Conservation (phyloP, 1,140 invertebrate genomes). For the Centruroides vittatus region DNA sequence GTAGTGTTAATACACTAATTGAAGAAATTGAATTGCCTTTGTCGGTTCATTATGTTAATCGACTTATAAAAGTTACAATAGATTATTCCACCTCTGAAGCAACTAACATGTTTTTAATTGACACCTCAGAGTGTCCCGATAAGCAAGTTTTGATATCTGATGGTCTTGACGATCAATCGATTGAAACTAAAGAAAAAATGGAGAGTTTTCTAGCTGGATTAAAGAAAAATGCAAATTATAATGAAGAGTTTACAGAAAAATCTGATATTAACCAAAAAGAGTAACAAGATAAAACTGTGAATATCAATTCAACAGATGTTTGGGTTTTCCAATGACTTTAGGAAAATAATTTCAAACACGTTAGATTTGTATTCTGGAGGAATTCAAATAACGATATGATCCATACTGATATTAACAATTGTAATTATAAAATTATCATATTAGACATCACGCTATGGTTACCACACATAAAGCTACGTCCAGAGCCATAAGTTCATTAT, state of each 20-base stretch:
- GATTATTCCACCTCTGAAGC: neutral
- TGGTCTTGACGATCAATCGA: neutral
- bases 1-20: neutral
- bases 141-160: neutral
- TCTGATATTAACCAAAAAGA: neutral
- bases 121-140: neutral
- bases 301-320: constrained; percentile 1
- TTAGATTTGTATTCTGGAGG: neutral
- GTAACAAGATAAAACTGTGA: neutral
- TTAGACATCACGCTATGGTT: neutral
- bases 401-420: neutral
- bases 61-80: neutral
- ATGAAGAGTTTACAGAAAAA: neutral
- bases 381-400: neutral
- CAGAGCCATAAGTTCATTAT: neutral
- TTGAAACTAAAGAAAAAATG: neutral
- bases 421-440: neutral
- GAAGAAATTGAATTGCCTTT: neutral
- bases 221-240: neutral
- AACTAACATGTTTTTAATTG: neutral
- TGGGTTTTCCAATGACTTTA: constrained; percentile 2
- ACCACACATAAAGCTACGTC: neutral
- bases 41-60: neutral
- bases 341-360: neutral
- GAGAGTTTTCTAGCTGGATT: neutral